Conservation (phyloP, 1,140 invertebrate species). For the Caenorhabditis inopinata region DNA sequence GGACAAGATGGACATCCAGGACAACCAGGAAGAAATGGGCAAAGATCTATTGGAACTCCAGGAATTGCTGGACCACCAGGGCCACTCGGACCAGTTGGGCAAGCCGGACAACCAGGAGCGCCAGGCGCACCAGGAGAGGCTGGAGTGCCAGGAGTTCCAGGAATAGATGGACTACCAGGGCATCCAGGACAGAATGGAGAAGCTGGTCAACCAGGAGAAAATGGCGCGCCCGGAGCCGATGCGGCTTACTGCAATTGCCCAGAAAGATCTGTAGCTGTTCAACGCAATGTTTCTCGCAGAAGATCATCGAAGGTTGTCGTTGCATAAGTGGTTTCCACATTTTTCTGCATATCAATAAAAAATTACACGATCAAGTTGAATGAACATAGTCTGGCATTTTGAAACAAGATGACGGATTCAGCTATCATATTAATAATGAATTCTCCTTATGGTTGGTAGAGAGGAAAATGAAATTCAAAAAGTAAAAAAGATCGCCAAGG, state of each 20-base stretch:
- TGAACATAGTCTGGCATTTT: too few species aligned
- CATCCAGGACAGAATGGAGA: conserved; percentile 19
- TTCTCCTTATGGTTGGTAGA: too few species aligned
- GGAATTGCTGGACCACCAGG: conserved; percentile 15
- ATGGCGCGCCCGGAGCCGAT: conserved; percentile 23
- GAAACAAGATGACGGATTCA: too few species aligned
- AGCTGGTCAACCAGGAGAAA: not conserved
- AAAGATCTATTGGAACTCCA: conserved; percentile 11
- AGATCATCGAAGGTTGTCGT: conserved; percentile 13
- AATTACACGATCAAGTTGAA: too few species aligned
- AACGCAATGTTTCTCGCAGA: conserved; percentile 18
- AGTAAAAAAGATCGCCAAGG: too few species aligned
- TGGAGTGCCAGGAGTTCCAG: conserved; percentile 3
- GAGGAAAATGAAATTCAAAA: too few species aligned
- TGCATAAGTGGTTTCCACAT: not conserved
- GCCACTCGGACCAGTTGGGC: conserved; percentile 15
- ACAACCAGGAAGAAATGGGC: not conserved
- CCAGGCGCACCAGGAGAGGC: conserved; percentile 25
- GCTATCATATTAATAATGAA: too few species aligned
- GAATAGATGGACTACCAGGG: conserved; percentile 28
- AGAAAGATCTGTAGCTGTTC: conserved; percentile 2
- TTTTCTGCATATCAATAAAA: not conserved
- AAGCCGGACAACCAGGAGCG: conserved; percentile 13
- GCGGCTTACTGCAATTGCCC: conserved; percentile 35
- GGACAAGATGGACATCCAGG: conserved; percentile 10